Conservation (phyloP, 30 jellyfish, hydroid and myxozoan species). For the Pelagia noctiluca region DNA sequence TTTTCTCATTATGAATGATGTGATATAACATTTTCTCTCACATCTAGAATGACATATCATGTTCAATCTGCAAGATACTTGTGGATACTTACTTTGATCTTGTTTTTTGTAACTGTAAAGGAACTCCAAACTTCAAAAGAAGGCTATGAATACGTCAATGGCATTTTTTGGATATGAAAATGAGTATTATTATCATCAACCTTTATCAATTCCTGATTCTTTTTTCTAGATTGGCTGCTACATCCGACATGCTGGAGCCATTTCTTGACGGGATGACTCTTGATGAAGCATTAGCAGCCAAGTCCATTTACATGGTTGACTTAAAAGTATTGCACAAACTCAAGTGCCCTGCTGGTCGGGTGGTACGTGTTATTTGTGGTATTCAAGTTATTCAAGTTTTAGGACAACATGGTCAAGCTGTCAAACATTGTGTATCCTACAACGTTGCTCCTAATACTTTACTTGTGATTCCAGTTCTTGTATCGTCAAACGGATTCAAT, state of each 20-base stretch:
- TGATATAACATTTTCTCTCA: too few relatives aligned
- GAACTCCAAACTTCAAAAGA: too few relatives aligned
- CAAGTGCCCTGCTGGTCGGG: slow-evolving; percentile 66
- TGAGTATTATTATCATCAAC: not conserved
- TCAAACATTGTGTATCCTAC: not conserved
- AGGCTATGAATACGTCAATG: too few relatives aligned
- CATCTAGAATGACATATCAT: too few relatives aligned
- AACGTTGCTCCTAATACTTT: not conserved
- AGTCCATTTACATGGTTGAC: slow-evolving; percentile 73
- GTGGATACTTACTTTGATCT: too few relatives aligned
- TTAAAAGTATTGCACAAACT: slow-evolving; percentile 60
- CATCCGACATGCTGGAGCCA: slow-evolving; percentile 86
- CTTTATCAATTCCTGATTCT: not conserved
- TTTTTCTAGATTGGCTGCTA: slow-evolving; percentile 73
- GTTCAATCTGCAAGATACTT: too few relatives aligned
- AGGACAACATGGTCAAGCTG: not conserved
- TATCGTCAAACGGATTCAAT: too few relatives aligned
- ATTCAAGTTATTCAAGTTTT: too few relatives aligned
- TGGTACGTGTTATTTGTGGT: slow-evolving; percentile 76
- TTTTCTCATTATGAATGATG: too few relatives aligned
- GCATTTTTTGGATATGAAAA: too few relatives aligned
- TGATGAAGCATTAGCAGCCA: slow-evolving; percentile 72
- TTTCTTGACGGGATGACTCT: slow-evolving; percentile 82
- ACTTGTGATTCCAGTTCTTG: too few relatives aligned
- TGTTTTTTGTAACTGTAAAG: too few relatives aligned